phyloP scores from a whole-genome alignment of 2,888 invertebrate genomes.

The Lepidochrysops patricia region DNA sequence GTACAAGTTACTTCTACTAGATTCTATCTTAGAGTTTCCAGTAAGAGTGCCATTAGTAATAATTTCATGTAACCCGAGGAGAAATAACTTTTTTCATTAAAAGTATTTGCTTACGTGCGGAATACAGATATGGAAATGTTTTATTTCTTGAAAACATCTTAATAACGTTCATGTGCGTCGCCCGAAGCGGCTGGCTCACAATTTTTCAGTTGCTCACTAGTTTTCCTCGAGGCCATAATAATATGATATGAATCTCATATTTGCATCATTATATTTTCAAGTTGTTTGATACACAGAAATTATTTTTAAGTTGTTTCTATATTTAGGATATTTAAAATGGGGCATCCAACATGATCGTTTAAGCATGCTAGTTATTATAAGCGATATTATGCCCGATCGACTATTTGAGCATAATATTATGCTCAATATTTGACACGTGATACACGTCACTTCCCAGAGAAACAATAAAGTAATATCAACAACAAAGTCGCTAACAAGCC shows the following conservation, averaged over 20 bases:
- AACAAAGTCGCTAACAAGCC: neutral
- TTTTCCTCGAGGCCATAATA: neutral
- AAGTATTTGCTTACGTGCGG: neutral
- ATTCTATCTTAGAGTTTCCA: too few relatives aligned
- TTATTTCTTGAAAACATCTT: constrained; percentile 1
- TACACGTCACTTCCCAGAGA: too few relatives aligned
- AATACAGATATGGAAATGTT: neutral
- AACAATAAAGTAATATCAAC: too few relatives aligned
- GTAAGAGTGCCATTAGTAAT: neutral
- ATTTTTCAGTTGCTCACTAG: constrained; percentile 1
- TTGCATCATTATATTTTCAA: neutral
- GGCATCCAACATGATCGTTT: too few relatives aligned
- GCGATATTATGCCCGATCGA: too few relatives aligned
- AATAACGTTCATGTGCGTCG: neutral
- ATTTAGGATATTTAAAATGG: too few relatives aligned
- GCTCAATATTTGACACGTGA: too few relatives aligned
- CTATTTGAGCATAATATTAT: too few relatives aligned
- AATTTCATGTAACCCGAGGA: neutral
- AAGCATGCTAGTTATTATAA: too few relatives aligned
- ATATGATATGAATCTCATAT: neutral
- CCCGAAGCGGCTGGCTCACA: neutral
- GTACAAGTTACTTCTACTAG: too few relatives aligned
- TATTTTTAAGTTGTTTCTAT: neutral
- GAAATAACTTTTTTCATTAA: neutral
- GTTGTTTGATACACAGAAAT: neutral